Conservation (phyloP, 2,888 invertebrate genomes). For the Boloria euphrosyne region DNA sequence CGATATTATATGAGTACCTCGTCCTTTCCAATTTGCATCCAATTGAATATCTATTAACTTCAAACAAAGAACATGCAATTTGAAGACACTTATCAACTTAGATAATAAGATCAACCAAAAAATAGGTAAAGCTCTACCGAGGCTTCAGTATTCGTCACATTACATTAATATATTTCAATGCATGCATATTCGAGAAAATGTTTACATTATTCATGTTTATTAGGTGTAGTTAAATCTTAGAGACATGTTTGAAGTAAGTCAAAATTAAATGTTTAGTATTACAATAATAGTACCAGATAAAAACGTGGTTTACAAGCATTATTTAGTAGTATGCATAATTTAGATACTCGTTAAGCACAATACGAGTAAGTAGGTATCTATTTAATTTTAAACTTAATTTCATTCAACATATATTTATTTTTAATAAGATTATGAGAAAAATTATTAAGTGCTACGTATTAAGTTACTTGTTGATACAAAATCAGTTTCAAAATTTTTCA, state of each 20-base stretch:
- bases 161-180: not conserved
- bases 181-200: constrained; percentile 22
- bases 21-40: no score
- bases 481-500: not conserved
- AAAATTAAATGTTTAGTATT: constrained; percentile 34
- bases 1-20: no score
- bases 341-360: not conserved
- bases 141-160: not conserved
- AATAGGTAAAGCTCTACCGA: not conserved
- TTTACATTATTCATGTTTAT: constrained; percentile 21
- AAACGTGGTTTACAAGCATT: constrained; percentile 16
- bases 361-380: no score
- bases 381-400: no score
- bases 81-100: no score
- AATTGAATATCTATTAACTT: no score
- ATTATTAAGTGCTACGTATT: no score
- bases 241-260: constrained; percentile 28
- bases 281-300: constrained; percentile 19
- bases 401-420: no score
- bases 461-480: no score
- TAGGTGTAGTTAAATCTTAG: constrained; percentile 39
- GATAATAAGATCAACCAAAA: not conserved
- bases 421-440: not conserved
- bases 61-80: no score
- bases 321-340: not conserved